Conservation (phyloP, 1,140 invertebrate species). For the Drosophila sproati region DNA sequence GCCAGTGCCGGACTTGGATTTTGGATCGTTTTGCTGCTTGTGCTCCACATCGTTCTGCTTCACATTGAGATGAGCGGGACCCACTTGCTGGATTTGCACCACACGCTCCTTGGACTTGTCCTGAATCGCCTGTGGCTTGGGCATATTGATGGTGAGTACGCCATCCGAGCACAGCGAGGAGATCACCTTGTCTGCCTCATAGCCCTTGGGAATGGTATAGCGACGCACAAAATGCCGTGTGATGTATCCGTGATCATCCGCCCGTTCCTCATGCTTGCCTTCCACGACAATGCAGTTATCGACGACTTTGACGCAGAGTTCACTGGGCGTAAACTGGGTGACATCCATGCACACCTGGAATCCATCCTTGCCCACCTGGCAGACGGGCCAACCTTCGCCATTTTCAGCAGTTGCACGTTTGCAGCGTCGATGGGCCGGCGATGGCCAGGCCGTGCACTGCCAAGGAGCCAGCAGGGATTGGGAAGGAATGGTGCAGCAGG, state of each 20-base stretch:
- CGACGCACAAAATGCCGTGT: slow-evolving; percentile 88
- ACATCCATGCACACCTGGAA: slow-evolving; percentile 88
- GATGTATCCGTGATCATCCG: slow-evolving; percentile 87
- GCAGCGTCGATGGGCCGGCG: slow-evolving; percentile 48
- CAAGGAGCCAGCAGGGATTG: slow-evolving; percentile 45
- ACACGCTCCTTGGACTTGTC: slow-evolving; percentile 55
- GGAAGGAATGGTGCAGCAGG: not conserved
- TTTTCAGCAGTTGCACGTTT: slow-evolving; percentile 3
- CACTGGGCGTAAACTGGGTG: slow-evolving; percentile 89
- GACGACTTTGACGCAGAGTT: slow-evolving; percentile 90
- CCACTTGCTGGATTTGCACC: slow-evolving; percentile 19
- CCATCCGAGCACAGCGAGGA: slow-evolving; percentile 90
- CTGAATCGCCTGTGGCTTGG: slow-evolving; percentile 84
- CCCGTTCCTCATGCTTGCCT: slow-evolving; percentile 89
- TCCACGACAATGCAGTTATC: slow-evolving; percentile 88
- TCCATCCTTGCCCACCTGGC: slow-evolving; percentile 15
- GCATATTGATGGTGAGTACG: slow-evolving; percentile 89
- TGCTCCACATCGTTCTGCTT: not conserved
- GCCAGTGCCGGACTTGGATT: slow-evolving; percentile 5
- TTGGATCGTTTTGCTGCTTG: slow-evolving; percentile 1
- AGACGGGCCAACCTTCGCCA: slow-evolving; percentile 15
- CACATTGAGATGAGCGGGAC: slow-evolving; percentile 15
- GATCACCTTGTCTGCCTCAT: slow-evolving; percentile 87
- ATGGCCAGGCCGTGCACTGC: slow-evolving; percentile 57
- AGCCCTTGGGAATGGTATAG: slow-evolving; percentile 89